Evolutionary conservation across 2,797 vertebrate species (phyloP), one percentile per base, ranked within the genome.

Genomic region (Manis crassicaudata): DNA sequence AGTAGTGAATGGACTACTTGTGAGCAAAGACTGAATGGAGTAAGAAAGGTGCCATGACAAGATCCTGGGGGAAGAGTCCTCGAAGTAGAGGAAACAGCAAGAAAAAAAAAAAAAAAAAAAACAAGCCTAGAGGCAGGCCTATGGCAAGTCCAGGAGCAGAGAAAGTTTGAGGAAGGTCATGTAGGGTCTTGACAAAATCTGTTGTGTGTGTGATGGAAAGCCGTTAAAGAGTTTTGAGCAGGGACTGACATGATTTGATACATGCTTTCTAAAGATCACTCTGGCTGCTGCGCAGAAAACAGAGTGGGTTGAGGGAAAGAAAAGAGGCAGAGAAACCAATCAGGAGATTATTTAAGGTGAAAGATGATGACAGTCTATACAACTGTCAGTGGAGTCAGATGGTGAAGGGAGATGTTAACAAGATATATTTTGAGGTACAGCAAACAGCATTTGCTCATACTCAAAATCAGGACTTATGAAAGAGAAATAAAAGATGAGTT

Each of bases 401-500:
- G 11, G 46, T 76, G 7, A 94, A 62, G 65, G 10, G 4, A 67
- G 68, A 68, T 10, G 40, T 21, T 23, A 62, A 43, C 14, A 76
- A 95, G 75, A 86, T 35, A 52, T 20, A 89, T 70, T 86, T 1
- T 89, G 46, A 94, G 62, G 54, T 29, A 73, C 1, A 85, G 43
- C 46, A 92, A 94, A 76, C 2, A 88, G 65, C 50, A 85, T 63
- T 65, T 70, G 46, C n/a, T 97, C 32, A 60, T 60, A 68, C 32
- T 72, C 75, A 95, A 75, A 79, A 7, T 46, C 0, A 92, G 12
- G n/a, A 62, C 27, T 70, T 88, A 5, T 56, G 35, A 62, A 23
- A 60, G 50, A 83, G 60, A 11, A 93, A 88, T 32, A 92, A 94
- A 90, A 94, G 65, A 80, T 77, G 27, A 84, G 12, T 43, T 50